Base-by-base conservation (phyloP, 2,113 vertebrate species). In the Trogon melanurus region DNA sequence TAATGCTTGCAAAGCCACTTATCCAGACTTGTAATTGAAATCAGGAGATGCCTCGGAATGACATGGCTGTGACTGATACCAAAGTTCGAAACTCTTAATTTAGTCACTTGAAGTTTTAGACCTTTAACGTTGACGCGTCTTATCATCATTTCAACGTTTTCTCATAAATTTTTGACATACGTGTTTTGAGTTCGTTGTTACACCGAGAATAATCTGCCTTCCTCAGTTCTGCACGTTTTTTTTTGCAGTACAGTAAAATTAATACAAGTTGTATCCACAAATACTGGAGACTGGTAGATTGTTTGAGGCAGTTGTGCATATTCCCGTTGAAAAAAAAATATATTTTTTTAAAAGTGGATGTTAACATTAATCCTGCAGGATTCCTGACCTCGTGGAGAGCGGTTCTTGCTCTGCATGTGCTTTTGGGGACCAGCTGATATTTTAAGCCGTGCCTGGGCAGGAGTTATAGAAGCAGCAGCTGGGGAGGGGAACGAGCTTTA, bases 21-120 rank as follows among this genome's bases (percentile, higher is more conserved):
- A 75, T 76, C 41, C 82, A 34, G 58, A 19, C 36, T 19, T 3
- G 48, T 85, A 83, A 90, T 83, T 91, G 85, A 88, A 88, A 85
- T 44, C 13, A 0, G 0, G 54, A 73, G 57, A 50, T 1, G 7
- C 62, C 53, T 82, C 2, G 5, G 71, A 32, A 51, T 1, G 3
- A 48, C 2, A 2, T 15, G 70, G 47, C 61, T 82, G 47, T 48
- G 71, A 60, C 34, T 60, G 60, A 47, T n/a, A 38, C 13, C 44
- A 21, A 14, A 3, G 78, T 65, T 21, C 51, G 56, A 85, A 71
- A 47, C 2, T 41, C 41, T 41, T 41, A 41, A 41, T 41, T 41
- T 41, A 41, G 13, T 41, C 41, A 41, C 44, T 85, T 82, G 36
- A 76, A 2, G 1, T 41, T 79, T 82, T 57, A 65, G 50, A 85